phyloP scores from a whole-genome alignment of 2,888 invertebrate species.

The Himalopsyche japonica region DNA sequence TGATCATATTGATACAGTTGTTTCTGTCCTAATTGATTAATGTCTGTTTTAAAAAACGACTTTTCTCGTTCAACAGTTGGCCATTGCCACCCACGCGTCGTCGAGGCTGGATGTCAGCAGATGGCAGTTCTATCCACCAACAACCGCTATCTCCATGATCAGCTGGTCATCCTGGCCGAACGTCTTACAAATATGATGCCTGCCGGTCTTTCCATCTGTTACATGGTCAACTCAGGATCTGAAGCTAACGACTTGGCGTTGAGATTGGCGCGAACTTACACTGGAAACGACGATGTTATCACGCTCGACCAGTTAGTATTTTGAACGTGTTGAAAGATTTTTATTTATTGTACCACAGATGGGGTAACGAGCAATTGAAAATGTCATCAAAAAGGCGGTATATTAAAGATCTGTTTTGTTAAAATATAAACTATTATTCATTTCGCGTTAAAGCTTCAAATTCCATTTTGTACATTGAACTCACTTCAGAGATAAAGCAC shows the following conservation, averaged over 20 bases:
- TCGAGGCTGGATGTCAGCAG: slow-evolving; percentile 86
- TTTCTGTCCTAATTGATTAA: no score
- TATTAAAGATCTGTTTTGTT: no score
- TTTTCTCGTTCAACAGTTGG: slow-evolving; percentile 73
- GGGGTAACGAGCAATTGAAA: neutral
- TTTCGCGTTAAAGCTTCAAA: no score
- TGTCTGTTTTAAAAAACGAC: neutral
- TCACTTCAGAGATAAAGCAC: no score
- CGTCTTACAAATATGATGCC: slow-evolving; percentile 84
- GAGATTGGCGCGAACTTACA: slow-evolving; percentile 86
- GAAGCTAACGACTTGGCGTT: slow-evolving; percentile 98
- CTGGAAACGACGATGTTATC: slow-evolving; percentile 86
- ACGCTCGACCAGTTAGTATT: slow-evolving; percentile 93
- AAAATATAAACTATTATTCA: no score
- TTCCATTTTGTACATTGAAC: no score
- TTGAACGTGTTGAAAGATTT: neutral
- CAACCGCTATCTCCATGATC: slow-evolving; percentile 94
- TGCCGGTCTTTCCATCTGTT: slow-evolving; percentile 84
- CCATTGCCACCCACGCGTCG: slow-evolving; percentile 95
- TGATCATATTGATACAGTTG: no score
- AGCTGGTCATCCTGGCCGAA: slow-evolving; percentile 88
- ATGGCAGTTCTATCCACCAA: slow-evolving; percentile 93
- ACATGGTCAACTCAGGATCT: slow-evolving; percentile 97
- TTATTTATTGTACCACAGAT: neutral
- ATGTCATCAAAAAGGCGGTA: no score